phyloP scores from a whole-genome alignment of 2,797 vertebrate genomes.

The Protosalanx chinensis region DNA sequence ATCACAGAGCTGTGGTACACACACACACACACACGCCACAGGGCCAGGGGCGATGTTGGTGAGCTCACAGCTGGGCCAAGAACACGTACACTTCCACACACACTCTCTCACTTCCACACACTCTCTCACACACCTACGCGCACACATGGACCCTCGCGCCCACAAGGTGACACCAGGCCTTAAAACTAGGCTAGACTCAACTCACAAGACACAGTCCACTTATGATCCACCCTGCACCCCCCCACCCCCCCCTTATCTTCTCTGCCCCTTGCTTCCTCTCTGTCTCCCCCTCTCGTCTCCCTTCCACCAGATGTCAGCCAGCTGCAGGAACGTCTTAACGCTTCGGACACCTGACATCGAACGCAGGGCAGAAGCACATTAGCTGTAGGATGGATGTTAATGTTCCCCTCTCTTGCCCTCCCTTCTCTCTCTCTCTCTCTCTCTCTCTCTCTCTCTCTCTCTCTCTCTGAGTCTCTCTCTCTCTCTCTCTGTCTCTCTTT shows the following conservation, averaged over 20 bases:
- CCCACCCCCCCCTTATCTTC: conserved; percentile 17
- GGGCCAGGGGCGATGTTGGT: conserved; percentile 32
- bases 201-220: conserved; percentile 25
- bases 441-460: not conserved
- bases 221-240: conserved; percentile 14
- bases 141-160: conserved; percentile 20
- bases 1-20: conserved; percentile 66
- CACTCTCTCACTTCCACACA: not conserved
- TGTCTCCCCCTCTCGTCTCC: not conserved
- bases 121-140: not conserved
- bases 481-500: not conserved
- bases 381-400: conserved; percentile 1
- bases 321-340: not conserved
- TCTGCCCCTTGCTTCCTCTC: conserved; percentile 25
- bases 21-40: conserved; percentile 38
- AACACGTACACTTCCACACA: conserved; percentile 10
- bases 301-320: not conserved
- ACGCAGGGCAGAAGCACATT: conserved; percentile 6
- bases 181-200: conserved; percentile 39
- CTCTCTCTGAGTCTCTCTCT: not conserved
- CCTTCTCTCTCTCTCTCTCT: not conserved
- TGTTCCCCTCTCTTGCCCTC: conserved; percentile 5
- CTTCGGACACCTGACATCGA: not conserved
- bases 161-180: conserved; percentile 14
- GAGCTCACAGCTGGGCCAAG: conserved; percentile 50